Base-by-base conservation (phyloP, 2,888 invertebrate genomes). In the Heliothis peltigera region DNA sequence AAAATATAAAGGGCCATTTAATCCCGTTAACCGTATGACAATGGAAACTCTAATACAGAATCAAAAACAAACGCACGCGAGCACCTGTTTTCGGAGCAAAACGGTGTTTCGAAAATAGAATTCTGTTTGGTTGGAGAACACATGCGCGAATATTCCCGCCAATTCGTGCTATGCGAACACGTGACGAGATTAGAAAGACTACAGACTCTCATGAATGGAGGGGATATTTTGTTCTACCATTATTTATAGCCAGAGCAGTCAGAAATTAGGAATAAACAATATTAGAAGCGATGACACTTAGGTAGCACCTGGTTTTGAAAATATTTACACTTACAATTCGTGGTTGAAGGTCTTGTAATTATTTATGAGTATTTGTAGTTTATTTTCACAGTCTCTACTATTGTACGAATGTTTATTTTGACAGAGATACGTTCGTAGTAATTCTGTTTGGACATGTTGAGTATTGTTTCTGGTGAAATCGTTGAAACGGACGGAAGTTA, bases 31-130 rank as follows among this genome's bases (percentile, higher is more conserved):
- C 35, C 59, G 60, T 54, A 7, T 52, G 46, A 74, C 70, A 82
- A 56, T 79, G 79, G 74, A 80, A 21, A 75, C 54, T 39, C 52
- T 59, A 75, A 65, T 70, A 80, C 80, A 79, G 77, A 76, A 69
- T 70, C 73, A 67, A 81, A 75, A 82, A 85, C 77, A 80, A 81
- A 62, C 80, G 68, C 68, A 82, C 83, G 79, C 81, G 51, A 85
- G 76, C 92, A 90, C 87, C 89, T 91, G 92, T 90, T 92, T 92
- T 89, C 84, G 77, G 81, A 70, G 83, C 85, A 85, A 84, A 87
- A 70, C 77, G 73, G 64, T 70, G 79, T 82, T 92, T 91, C 91
- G 62, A 64, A 80, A 80, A 80, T 80, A 80, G 71, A 54, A 51
- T 39, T 35, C 39, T 68, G 67, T 78, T 75, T 69, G 53, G 56